phyloP scores from a whole-genome alignment of 2,888 invertebrate genomes.

The Tineola bisselliella region DNA sequence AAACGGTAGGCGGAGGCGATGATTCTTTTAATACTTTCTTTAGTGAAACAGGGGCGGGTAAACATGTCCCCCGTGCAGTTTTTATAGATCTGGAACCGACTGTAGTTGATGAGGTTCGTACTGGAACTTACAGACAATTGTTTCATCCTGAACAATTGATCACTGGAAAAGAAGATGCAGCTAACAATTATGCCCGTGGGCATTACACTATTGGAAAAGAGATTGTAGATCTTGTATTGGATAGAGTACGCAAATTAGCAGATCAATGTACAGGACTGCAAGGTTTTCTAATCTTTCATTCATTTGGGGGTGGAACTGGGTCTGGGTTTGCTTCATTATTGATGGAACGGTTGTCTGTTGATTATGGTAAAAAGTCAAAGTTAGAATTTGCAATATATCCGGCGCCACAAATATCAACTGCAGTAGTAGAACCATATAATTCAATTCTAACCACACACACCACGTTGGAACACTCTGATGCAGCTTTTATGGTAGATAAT shows the following conservation, averaged over 20 bases:
- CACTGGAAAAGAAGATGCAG: slow-evolving; percentile 96
- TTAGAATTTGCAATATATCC: slow-evolving; percentile 96
- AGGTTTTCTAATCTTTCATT: slow-evolving; percentile 95
- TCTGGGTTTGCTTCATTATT: slow-evolving; percentile 94
- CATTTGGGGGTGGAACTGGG: slow-evolving; percentile 92
- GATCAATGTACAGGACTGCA: slow-evolving; percentile 92
- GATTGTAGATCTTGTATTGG: slow-evolving; percentile 88
- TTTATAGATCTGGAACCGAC: slow-evolving; percentile 97
- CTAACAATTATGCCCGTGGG: slow-evolving; percentile 96
- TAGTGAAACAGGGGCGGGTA: slow-evolving; percentile 94
- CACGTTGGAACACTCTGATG: slow-evolving; percentile 92
- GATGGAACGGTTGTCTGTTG: slow-evolving; percentile 94
- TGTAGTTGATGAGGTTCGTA: slow-evolving; percentile 92
- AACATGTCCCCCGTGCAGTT: slow-evolving; percentile 93
- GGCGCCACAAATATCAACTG: slow-evolving; percentile 88
- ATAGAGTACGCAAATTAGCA: slow-evolving; percentile 84
- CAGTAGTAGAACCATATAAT: slow-evolving; percentile 96
- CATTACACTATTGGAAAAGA: slow-evolving; percentile 97
- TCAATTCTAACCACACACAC: slow-evolving; percentile 96
- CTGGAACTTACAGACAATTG: slow-evolving; percentile 92
- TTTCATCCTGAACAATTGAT: slow-evolving; percentile 97
- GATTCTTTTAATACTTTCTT: slow-evolving; percentile 95
- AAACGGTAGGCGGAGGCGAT: slow-evolving; percentile 84
- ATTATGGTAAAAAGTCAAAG: slow-evolving; percentile 95
- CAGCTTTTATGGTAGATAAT: slow-evolving; percentile 95